phyloP scores from a whole-genome alignment of 2,888 invertebrate species.

The Trichopria drosophilae region DNA sequence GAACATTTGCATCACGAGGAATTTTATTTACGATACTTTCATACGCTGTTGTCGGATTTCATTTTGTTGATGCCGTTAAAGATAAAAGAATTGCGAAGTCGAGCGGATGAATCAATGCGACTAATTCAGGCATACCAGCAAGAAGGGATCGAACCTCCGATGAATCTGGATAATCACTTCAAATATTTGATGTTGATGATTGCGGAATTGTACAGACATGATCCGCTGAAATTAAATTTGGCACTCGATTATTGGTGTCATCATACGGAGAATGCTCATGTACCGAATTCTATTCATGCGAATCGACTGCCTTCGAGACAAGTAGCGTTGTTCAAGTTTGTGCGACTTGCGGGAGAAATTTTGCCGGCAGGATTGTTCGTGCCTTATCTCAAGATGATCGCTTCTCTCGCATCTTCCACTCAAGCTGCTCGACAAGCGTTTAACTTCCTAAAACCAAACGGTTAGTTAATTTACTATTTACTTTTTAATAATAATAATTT shows the following conservation, averaged over 20 bases:
- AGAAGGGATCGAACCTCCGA: slow-evolving; percentile 78
- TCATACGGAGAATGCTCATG: slow-evolving; percentile 55
- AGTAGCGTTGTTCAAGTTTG: slow-evolving; percentile 86
- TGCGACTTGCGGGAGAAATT: slow-evolving; percentile 83
- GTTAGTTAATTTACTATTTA: slow-evolving; percentile 43
- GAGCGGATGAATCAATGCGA: slow-evolving; percentile 87
- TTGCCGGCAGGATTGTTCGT: slow-evolving; percentile 82
- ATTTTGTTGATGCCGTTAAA: slow-evolving; percentile 91
- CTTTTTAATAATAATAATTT: too few relatives aligned
- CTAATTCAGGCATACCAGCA: slow-evolving; percentile 74
- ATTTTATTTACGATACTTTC: slow-evolving; percentile 81
- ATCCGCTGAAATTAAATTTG: slow-evolving; percentile 71
- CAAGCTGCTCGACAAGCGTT: slow-evolving; percentile 80
- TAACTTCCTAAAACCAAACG: slow-evolving; percentile 73
- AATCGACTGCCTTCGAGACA: slow-evolving; percentile 65
- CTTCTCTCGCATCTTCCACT: slow-evolving; percentile 75
- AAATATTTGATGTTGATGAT: slow-evolving; percentile 81
- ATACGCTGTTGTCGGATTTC: slow-evolving; percentile 86
- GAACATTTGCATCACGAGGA: slow-evolving; percentile 73
- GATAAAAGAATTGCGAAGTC: slow-evolving; percentile 77
- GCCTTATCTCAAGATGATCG: slow-evolving; percentile 84
- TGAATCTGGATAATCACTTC: slow-evolving; percentile 76
- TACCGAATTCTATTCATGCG: slow-evolving; percentile 51
- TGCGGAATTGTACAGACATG: slow-evolving; percentile 75
- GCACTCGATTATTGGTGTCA: slow-evolving; percentile 84